phyloP scores from a whole-genome alignment of 1,140 invertebrate species.

The Polypedilum pembai region DNA sequence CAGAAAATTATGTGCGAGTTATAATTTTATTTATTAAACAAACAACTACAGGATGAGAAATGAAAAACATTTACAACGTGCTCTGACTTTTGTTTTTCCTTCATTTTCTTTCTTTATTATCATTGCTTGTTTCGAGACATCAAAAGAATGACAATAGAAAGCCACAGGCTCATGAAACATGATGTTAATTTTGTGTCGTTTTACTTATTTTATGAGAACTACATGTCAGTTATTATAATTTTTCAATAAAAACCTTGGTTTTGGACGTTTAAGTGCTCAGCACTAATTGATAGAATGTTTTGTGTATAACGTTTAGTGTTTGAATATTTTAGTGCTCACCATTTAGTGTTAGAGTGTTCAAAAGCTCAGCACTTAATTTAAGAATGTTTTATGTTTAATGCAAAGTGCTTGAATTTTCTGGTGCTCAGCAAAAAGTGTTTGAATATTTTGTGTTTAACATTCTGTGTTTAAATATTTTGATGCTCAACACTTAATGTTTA shows the following conservation, averaged over 20 bases:
- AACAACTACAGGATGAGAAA: background rate
- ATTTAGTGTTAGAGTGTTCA: too few species aligned
- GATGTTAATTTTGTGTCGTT: background rate
- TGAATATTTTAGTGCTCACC: too few species aligned
- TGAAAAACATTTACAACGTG: background rate
- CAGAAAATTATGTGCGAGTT: background rate
- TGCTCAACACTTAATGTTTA: too few species aligned
- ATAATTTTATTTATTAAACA: constrained; percentile 24
- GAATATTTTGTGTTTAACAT: too few species aligned
- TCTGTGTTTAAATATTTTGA: too few species aligned
- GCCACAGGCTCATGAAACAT: background rate
- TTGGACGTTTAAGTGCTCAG: background rate
- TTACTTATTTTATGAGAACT: background rate
- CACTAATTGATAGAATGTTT: too few species aligned
- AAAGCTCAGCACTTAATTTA: too few species aligned
- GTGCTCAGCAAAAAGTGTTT: too few species aligned
- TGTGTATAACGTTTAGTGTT: too few species aligned
- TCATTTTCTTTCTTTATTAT: background rate
- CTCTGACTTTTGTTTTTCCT: background rate
- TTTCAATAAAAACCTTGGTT: background rate
- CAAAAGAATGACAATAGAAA: background rate
- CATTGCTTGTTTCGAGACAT: background rate
- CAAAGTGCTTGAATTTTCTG: too few species aligned
- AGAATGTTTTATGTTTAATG: too few species aligned
- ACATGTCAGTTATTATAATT: background rate